A percentile compares a stretch with the other conserved stretches of the same genome.
Conservation (phyloP, 2,113 vertebrate genomes). For the Prinia subflava region DNA sequence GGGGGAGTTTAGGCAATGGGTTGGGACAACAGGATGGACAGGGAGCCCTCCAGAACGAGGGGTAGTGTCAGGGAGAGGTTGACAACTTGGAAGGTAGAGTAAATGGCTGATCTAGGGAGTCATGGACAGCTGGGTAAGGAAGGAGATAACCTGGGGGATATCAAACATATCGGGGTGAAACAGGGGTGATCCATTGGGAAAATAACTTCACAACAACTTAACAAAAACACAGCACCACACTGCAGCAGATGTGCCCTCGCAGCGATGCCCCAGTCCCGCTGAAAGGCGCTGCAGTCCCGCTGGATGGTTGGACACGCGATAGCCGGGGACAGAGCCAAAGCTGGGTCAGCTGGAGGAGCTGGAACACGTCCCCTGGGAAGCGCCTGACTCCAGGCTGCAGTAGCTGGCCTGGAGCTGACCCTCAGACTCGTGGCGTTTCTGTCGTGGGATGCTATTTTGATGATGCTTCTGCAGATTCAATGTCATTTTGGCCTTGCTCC, state of each 20-base stretch:
- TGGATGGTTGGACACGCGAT: fast-evolving
- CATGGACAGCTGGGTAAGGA: too few species aligned
- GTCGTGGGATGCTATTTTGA: neutral
- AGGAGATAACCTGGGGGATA: too few species aligned
- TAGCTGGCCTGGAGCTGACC: neutral
- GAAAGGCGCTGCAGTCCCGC: fast-evolving
- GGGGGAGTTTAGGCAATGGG: too few species aligned
- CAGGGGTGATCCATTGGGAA: too few species aligned
- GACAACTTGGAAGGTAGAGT: too few species aligned
- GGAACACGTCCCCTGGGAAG: neutral
- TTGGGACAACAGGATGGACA: too few species aligned
- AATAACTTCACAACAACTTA: too few species aligned
- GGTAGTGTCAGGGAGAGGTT: too few species aligned
- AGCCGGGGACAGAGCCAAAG: neutral
- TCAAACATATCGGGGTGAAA: too few species aligned
- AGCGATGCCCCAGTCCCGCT: neutral
- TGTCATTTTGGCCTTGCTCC: neutral
- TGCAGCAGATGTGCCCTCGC: neutral
- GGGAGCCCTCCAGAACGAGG: too few species aligned
- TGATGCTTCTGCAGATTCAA: neutral
- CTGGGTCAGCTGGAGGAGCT: neutral
- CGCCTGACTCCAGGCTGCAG: neutral
- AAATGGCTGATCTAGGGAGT: too few species aligned
- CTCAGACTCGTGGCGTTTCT: fast-evolving
- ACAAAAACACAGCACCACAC: fast-evolving